A percentile compares a stretch with the other conserved stretches of the same genome.
phyloP scores from a whole-genome alignment of 2,888 invertebrate genomes.

The Dorcus parallelipipedus region DNA sequence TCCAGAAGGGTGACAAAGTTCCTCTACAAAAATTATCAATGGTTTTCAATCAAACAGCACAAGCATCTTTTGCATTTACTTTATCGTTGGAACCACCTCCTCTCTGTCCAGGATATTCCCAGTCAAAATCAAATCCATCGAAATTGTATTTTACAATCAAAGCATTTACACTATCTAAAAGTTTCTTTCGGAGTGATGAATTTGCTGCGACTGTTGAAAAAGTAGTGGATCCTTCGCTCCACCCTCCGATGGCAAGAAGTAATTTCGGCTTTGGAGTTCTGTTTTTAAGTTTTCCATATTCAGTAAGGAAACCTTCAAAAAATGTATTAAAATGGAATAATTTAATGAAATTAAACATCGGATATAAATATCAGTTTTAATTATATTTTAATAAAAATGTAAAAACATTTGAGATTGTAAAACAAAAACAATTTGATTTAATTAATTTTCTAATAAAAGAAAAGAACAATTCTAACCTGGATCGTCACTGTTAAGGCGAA shows the following conservation, averaged over 20 bases:
- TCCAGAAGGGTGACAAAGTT: conserved; percentile 51
- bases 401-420: too few species aligned
- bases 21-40: background rate
- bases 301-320: too few species aligned
- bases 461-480: too few species aligned
- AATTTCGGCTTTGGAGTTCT: background rate
- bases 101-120: conserved; percentile 65
- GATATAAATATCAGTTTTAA: too few species aligned
- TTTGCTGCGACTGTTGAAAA: conserved; percentile 49
- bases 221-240: conserved; percentile 54
- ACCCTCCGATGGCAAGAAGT: conserved; percentile 60
- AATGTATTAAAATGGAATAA: too few species aligned
- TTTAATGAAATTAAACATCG: too few species aligned
- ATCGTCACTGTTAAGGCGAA: too few species aligned
- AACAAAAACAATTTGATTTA: too few species aligned
- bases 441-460: too few species aligned
- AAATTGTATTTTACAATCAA: conserved; percentile 58
- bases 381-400: too few species aligned
- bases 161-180: conserved; percentile 55
- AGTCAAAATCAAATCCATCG: conserved; percentile 69
- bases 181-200: conserved; percentile 49
- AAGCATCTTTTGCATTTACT: conserved; percentile 18
- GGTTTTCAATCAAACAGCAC: too few species aligned
- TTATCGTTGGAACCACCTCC: conserved; percentile 41
- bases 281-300: background rate